phyloP scores from a whole-genome alignment of 2,888 invertebrate species.

The Brenthis ino region DNA sequence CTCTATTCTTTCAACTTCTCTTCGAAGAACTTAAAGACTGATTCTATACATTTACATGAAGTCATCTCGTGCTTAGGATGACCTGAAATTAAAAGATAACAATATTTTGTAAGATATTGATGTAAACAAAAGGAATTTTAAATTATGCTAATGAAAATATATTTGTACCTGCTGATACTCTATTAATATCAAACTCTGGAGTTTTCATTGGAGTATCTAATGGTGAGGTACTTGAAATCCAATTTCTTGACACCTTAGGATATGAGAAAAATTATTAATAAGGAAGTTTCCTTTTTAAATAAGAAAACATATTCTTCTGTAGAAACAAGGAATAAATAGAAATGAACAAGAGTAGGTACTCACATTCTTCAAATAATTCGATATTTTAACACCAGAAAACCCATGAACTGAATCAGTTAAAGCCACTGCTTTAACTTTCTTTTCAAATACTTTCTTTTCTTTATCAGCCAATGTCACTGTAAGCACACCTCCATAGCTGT shows the following conservation, averaged over 20 bases:
- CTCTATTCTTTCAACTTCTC: constrained; percentile 50
- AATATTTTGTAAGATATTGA: neutral
- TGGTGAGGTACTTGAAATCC: constrained; percentile 82
- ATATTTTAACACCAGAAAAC: constrained; percentile 62
- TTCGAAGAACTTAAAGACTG: constrained; percentile 85
- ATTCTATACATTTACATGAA: constrained; percentile 84
- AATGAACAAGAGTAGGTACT: constrained; percentile 19
- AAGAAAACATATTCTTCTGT: too few relatives aligned
- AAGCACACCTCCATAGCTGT: constrained; percentile 90
- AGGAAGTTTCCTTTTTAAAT: too few relatives aligned
- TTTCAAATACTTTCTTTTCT: constrained; percentile 81
- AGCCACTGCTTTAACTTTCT: constrained; percentile 87
- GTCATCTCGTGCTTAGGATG: constrained; percentile 87
- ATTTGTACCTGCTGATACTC: constrained; percentile 82
- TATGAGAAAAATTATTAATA: neutral
- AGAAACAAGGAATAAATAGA: neutral
- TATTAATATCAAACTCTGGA: constrained; percentile 76
- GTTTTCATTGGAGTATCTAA: constrained; percentile 80
- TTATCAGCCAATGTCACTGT: constrained; percentile 82
- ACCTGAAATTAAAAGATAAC: constrained; percentile 60
- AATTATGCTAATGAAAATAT: neutral
- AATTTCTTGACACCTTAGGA: constrained; percentile 82
- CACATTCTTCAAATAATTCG: constrained; percentile 66
- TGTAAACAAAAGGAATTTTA: neutral
- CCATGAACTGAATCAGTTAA: constrained; percentile 90